Percentiles rank a stretch among this genome's conserved stretches.
These are phyloP conservation scores for Ochropleura plecta DNA, from an alignment of 2,888 invertebrate species.

Conservation along the genomic window DNA sequence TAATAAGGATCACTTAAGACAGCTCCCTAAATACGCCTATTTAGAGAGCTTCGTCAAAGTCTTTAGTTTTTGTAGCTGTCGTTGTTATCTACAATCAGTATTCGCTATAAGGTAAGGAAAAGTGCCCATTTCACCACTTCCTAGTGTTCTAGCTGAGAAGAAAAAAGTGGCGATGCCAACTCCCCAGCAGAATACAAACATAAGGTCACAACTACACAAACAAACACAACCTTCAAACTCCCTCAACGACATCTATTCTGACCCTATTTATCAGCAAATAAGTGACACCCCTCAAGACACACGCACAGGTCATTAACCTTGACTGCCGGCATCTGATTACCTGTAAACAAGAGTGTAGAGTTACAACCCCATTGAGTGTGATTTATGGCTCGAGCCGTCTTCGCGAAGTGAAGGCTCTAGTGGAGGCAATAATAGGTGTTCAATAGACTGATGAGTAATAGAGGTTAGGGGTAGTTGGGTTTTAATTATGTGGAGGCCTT, in stretches of 20 bases:
- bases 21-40: too few species aligned
- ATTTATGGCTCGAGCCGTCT: constrained; percentile 42
- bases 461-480: constrained; percentile 13
- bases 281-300: constrained; percentile 28
- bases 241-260: neutral
- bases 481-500: constrained; percentile 21
- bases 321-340: constrained; percentile 48
- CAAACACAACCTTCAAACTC: neutral
- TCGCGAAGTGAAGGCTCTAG: constrained; percentile 9
- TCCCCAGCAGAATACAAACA: neutral
- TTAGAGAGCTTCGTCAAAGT: too few species aligned
- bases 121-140: neutral
- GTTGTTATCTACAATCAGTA: too few species aligned
- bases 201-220: neutral
- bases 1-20: too few species aligned
- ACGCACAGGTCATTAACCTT: constrained; percentile 54
- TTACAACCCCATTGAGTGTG: constrained; percentile 53
- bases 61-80: too few species aligned
- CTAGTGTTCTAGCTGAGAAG: neutral
- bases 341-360: constrained; percentile 53
- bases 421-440: constrained; percentile 43
- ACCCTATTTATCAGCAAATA: constrained; percentile 15
- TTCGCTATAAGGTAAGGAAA: too few species aligned
- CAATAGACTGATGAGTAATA: constrained; percentile 53
- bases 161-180: neutral